Evolutionary conservation across 2,797 vertebrate species (phyloP).

Genomic region (Nothura maculosa): DNA sequence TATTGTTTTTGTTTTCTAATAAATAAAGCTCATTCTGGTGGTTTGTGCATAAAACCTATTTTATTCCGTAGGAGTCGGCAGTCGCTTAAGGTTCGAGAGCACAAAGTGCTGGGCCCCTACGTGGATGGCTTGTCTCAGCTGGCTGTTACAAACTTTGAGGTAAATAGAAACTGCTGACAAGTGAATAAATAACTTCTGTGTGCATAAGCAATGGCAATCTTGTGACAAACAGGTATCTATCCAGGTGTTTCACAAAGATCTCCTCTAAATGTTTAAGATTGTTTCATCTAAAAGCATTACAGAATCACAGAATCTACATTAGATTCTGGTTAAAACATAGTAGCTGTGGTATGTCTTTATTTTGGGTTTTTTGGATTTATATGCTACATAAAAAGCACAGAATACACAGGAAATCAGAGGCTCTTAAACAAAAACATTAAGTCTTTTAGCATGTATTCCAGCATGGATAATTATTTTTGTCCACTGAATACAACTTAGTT

Average conservation of each 20-base stretch:
- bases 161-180: slow-evolving; percentile 67
- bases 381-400: background rate
- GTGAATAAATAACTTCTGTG: background rate
- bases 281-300: background rate
- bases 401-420: accelerated
- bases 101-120: slow-evolving; percentile 97
- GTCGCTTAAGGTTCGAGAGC: slow-evolving; percentile 97
- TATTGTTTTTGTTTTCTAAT: background rate
- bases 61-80: slow-evolving; percentile 88
- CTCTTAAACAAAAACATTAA: background rate
- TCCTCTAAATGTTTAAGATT: background rate
- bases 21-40: background rate
- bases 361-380: background rate
- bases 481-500: background rate
- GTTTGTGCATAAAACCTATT: background rate
- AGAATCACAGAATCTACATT: background rate
- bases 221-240: accelerated
- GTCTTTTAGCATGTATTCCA: background rate
- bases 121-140: slow-evolving; percentile 97
- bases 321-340: background rate
- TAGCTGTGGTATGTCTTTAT: background rate
- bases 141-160: slow-evolving; percentile 96
- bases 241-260: background rate
- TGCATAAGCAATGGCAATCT: background rate
- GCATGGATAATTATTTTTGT: background rate